A percentile compares a stretch with the other conserved stretches of the same genome.
Evolutionary conservation across 2,888 invertebrate species (phyloP).

Genomic region (Xanthorhoe designata): DNA sequence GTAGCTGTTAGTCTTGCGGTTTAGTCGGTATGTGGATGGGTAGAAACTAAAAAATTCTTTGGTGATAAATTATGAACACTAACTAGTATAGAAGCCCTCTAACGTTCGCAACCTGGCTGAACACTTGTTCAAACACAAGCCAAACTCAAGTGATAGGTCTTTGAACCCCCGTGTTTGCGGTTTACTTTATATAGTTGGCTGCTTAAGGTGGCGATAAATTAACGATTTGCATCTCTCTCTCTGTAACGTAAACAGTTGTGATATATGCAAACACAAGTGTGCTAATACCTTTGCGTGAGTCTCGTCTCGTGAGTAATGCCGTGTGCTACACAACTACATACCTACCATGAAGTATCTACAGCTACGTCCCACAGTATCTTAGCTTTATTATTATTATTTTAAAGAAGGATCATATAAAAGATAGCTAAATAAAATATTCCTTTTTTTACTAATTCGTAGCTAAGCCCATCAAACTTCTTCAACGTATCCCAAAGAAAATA

Average conservation of each 20-base stretch:
- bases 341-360: neutral
- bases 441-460: neutral
- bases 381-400: neutral
- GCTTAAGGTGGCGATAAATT: slow-evolving; percentile 81
- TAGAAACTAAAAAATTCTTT: slow-evolving; percentile 13
- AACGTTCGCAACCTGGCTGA: slow-evolving; percentile 66
- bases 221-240: slow-evolving; percentile 81
- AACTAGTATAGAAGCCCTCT: slow-evolving; percentile 54
- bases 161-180: slow-evolving; percentile 81
- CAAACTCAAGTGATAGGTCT: slow-evolving; percentile 80
- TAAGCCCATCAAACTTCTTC: slow-evolving; percentile 14
- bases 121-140: slow-evolving; percentile 79
- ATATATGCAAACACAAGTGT: slow-evolving; percentile 71
- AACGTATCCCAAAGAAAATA: slow-evolving; percentile 46
- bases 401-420: neutral
- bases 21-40: slow-evolving; percentile 7
- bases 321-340: slow-evolving; percentile 3
- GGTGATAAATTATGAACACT: slow-evolving; percentile 29
- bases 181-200: slow-evolving; percentile 78
- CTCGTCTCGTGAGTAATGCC: slow-evolving; percentile 47
- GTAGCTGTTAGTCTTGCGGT: slow-evolving; percentile 10
- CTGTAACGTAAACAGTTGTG: slow-evolving; percentile 71
- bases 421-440: neutral
- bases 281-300: slow-evolving; percentile 65
- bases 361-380: neutral